Evolutionary conservation across 2,888 invertebrate genomes (phyloP).

Genomic region (Brachypterus glaber): DNA sequence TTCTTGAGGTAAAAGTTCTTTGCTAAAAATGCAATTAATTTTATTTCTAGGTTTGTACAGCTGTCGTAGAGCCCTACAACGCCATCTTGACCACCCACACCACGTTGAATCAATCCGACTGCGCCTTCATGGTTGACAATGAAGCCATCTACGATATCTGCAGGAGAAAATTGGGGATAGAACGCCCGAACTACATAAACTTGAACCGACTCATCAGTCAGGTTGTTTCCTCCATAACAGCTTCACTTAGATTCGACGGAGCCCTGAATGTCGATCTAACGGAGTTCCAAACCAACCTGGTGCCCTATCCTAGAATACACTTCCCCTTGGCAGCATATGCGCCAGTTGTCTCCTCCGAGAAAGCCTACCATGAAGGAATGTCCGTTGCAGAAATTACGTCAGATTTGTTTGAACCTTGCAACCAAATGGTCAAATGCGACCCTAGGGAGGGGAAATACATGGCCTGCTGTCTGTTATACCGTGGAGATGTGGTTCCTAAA

Average conservation of each 20-base stretch:
- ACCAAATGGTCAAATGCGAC: slow-evolving; percentile 87
- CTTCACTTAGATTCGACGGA: slow-evolving; percentile 78
- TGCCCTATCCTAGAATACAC: slow-evolving; percentile 85
- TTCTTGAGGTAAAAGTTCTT: no score
- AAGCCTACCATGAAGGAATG: slow-evolving; percentile 67
- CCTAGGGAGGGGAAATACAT: slow-evolving; percentile 80
- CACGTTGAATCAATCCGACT: slow-evolving; percentile 77
- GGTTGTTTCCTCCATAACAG: slow-evolving; percentile 78
- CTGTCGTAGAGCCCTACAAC: slow-evolving; percentile 92
- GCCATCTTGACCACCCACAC: slow-evolving; percentile 85
- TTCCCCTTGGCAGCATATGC: slow-evolving; percentile 70
- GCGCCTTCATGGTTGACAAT: slow-evolving; percentile 91
- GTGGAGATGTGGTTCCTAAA: slow-evolving; percentile 84
- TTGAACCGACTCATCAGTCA: slow-evolving; percentile 78
- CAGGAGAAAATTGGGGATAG: slow-evolving; percentile 71
- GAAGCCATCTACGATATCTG: slow-evolving; percentile 95
- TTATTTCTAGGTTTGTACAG: slow-evolving; percentile 64
- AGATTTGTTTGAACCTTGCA: slow-evolving; percentile 79
- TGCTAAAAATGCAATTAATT: no score
- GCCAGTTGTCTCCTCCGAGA: slow-evolving; percentile 61
- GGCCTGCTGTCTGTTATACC: slow-evolving; percentile 78
- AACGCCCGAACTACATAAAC: slow-evolving; percentile 74
- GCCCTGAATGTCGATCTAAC: slow-evolving; percentile 84
- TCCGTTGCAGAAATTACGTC: slow-evolving; percentile 75
- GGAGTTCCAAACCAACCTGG: slow-evolving; percentile 85